These are phyloP conservation scores for Halcyon smyrnensis DNA, from an alignment of 2,797 vertebrate species.

Conservation along the genomic window DNA sequence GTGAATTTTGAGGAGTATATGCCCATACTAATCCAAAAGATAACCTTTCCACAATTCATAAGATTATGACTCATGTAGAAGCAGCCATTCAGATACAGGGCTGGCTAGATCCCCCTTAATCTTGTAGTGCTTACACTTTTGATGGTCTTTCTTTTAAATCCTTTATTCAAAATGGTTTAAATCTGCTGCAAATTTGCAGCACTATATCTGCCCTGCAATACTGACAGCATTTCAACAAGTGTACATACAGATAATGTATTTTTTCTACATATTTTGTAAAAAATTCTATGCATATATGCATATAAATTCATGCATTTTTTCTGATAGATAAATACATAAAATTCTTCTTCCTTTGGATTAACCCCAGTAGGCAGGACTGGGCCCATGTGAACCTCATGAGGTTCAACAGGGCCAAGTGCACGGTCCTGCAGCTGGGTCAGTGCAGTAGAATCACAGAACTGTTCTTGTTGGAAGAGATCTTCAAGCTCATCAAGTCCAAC, in stretches of 20 bases:
- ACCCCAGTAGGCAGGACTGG: not conserved
- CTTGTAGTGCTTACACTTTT: not conserved
- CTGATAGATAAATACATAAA: not conserved
- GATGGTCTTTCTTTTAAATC: not conserved
- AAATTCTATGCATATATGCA: not conserved
- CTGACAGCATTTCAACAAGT: not conserved
- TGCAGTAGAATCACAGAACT: not conserved
- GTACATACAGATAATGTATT: not conserved
- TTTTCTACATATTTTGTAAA: not conserved
- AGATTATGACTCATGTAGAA: not conserved
- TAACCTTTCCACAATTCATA: not conserved
- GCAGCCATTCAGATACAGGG: not conserved
- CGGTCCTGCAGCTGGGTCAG: fast-evolving
- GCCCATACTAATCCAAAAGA: not conserved
- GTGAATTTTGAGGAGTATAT: not conserved
- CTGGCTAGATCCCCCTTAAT: not conserved
- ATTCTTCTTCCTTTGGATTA: not conserved
- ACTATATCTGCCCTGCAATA: not conserved
- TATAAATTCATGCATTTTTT: not conserved
- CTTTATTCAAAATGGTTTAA: not conserved
- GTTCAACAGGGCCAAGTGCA: not conserved
- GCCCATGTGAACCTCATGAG: not conserved
- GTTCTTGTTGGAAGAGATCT: too few relatives aligned
- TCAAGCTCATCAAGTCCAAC: too few relatives aligned
- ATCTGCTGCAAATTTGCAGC: not conserved